Evolutionary conservation across 2,113 vertebrate species (phyloP).

Genomic region (Proteles cristata): DNA sequence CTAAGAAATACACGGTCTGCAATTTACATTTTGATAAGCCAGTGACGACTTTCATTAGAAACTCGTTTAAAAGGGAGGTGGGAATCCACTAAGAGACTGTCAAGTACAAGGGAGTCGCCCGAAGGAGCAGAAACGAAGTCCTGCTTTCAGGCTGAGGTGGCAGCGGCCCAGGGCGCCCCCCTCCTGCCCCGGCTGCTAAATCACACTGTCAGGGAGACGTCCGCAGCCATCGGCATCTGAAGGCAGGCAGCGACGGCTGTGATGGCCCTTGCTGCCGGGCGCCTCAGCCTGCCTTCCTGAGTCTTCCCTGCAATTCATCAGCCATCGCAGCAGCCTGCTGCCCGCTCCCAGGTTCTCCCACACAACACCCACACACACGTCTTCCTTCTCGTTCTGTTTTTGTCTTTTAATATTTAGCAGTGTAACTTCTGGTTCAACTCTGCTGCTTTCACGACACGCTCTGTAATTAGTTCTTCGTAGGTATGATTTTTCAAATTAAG

Average conservation of each 20-base stretch:
- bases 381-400: background rate
- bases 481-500: background rate
- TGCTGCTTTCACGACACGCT: background rate
- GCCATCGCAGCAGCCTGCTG: slow-evolving; percentile 65
- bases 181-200: slow-evolving; percentile 84
- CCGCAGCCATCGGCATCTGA: slow-evolving; percentile 86
- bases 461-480: slow-evolving; percentile 35
- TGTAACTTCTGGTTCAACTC: background rate
- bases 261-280: slow-evolving; percentile 90
- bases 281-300: slow-evolving; percentile 89
- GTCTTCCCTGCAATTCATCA: slow-evolving; percentile 92
- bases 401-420: background rate
- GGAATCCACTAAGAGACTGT: slow-evolving; percentile 38
- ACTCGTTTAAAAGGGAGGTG: slow-evolving; percentile 37
- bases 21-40: slow-evolving; percentile 84
- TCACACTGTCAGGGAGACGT: slow-evolving; percentile 91
- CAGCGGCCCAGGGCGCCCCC: slow-evolving; percentile 65
- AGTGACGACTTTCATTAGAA: slow-evolving; percentile 69
- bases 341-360: background rate
- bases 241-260: slow-evolving; percentile 86
- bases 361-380: background rate
- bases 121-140: slow-evolving; percentile 55
- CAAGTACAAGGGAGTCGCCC: slow-evolving; percentile 57
- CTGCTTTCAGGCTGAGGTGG: background rate
- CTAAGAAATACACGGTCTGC: slow-evolving; percentile 77